Base-by-base conservation (phyloP, 2,797 vertebrate species). In the Lacerta viridis region DNA sequence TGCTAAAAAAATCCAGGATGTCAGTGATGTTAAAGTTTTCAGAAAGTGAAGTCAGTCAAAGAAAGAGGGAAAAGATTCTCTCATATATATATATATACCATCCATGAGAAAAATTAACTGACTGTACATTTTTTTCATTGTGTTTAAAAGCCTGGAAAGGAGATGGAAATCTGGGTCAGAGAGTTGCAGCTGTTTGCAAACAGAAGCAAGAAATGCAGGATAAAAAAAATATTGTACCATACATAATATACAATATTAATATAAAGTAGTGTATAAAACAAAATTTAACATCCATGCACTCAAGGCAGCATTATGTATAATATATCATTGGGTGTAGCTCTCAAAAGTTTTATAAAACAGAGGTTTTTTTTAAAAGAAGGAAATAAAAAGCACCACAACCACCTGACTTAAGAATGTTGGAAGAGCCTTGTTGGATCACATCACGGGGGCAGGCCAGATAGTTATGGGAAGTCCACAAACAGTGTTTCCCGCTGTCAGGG, bases 161-260 rank as follows among this genome's bases (percentile, higher is more conserved):
- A 41, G 25, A 64, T 29, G 15, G 17, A 75, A 76, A 85, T 75
- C 13, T 76, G 72, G 50, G 72, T 64, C 72, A 76, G 69, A 74
- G 69, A 74, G 39, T 25, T 59, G 50, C 55, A 80, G 59, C 55
- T 80, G 36, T 61, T 68, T 68, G 61, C 36, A 66, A 55, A 46
- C 29, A 84, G 33, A 59, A 25, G 33, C 69, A 84, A 75, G 7
- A 17, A 36, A 15, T 39, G 33, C 25, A 29, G 11, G 59, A 61
- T 75, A 84, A 75, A 66, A 75, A 66, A 61, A 75, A 29, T 84
- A 59, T 27, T 84, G 50, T 41, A 61, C 59, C 20, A 74, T 23
- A 61, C 20, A 74, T 72, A 75, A 36, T 27, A 75, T 50, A 11
- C 13, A 75, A 84, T 75, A 61, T 61, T 59, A 17, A 75, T 75